Conservation (phyloP, 2,888 invertebrate species). For the Trichopoda pennipes region DNA sequence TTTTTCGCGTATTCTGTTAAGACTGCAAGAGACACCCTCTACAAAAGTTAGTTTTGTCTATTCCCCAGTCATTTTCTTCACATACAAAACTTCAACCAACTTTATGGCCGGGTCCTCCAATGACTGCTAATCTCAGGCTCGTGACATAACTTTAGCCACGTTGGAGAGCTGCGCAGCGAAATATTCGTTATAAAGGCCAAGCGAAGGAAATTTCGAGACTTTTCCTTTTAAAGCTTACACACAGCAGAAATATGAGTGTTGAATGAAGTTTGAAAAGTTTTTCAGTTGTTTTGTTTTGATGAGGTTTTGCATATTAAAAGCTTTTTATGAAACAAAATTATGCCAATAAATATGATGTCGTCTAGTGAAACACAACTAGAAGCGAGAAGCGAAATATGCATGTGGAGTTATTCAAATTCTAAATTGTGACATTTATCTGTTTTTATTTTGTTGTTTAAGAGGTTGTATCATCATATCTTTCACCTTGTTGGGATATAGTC, state of each 20-base stretch:
- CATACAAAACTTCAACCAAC: conserved; percentile 63
- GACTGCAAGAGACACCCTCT: conserved; percentile 52
- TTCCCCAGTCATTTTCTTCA: conserved; percentile 55
- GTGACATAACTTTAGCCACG: conserved; percentile 62
- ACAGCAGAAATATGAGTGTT: conserved; percentile 3
- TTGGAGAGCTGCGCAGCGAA: conserved; percentile 57
- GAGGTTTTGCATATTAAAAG: conserved; percentile 60
- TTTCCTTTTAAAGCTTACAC: neutral
- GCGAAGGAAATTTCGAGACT: conserved; percentile 35
- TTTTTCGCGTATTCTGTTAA: conserved; percentile 46
- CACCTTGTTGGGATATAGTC: conserved; percentile 33
- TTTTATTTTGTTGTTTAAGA: too few relatives aligned
- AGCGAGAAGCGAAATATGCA: neutral
- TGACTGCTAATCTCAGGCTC: conserved; percentile 58
- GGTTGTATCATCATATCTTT: conserved; percentile 12
- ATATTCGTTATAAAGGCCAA: conserved; percentile 24
- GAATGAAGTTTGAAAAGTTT: conserved; percentile 49
- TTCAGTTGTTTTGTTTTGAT: conserved; percentile 30
- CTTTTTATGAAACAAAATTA: conserved; percentile 25
- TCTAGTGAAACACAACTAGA: neutral
- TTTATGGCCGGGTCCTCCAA: conserved; percentile 55
- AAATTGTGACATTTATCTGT: conserved; percentile 19
- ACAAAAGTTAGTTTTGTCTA: conserved; percentile 11
- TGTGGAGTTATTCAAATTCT: neutral
- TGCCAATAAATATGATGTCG: conserved; percentile 11